Percentiles rank a stretch among this genome's conserved stretches.
Conservation (phyloP, 2,113 vertebrate species). For the Odocoileus hemionus region DNA sequence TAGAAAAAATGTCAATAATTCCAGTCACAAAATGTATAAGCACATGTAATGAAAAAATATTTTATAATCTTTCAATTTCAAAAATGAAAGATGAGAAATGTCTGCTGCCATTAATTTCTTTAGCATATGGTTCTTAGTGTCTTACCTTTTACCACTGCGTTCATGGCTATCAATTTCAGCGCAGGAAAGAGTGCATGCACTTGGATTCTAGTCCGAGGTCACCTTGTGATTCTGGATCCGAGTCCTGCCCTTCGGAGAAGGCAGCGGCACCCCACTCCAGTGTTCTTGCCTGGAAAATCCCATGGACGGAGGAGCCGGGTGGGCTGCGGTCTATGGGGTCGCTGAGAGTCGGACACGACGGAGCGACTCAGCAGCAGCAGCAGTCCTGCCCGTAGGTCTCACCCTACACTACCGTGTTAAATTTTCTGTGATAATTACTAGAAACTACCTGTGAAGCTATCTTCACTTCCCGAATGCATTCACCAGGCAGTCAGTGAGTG, state of each 20-base stretch:
- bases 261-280: too few species aligned
- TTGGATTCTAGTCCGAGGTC: neutral
- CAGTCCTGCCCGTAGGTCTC: neutral
- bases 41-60: neutral
- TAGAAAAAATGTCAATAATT: neutral
- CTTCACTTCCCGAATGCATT: neutral
- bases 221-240: neutral
- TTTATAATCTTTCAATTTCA: neutral
- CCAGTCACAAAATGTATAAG: neutral
- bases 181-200: neutral
- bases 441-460: neutral
- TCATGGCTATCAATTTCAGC: neutral
- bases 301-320: too few species aligned
- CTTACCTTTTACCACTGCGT: neutral
- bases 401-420: neutral
- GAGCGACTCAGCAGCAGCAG: too few species aligned
- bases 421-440: neutral
- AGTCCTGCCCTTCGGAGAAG: neutral
- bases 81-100: neutral
- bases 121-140: neutral
- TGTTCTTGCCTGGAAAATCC: too few species aligned
- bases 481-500: neutral
- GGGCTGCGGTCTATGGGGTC: too few species aligned
- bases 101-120: neutral
- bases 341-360: too few species aligned